Evolutionary conservation across 2,888 invertebrate genomes (phyloP).

Genomic region (Strigamia crassipes): DNA sequence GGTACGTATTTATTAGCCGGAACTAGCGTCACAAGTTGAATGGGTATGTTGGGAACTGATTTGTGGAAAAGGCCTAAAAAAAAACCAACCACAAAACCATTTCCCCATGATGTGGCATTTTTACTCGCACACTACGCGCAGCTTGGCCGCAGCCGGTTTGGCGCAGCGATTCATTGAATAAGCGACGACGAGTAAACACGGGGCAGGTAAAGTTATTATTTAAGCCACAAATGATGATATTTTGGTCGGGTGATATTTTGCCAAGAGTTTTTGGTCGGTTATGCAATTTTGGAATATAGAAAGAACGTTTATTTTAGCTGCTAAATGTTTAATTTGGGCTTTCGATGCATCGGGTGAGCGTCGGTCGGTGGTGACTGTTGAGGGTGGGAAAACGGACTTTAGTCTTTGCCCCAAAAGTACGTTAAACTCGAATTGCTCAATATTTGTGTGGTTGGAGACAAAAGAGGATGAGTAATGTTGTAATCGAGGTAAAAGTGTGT

Average conservation of each 20-base stretch:
- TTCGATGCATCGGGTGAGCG: not conserved
- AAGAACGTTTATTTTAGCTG: not conserved
- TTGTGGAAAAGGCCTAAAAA: conserved; percentile 13
- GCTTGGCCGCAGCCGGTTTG: not conserved
- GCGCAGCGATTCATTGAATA: not conserved
- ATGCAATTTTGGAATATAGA: not conserved
- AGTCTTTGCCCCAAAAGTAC: not conserved
- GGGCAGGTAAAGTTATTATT: not conserved
- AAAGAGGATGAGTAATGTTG: not conserved
- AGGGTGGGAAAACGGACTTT: not conserved
- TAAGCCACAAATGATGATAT: not conserved
- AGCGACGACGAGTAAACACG: not conserved
- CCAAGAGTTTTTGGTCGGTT: not conserved
- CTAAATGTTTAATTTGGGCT: not conserved
- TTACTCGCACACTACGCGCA: not conserved
- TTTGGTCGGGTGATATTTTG: conserved; percentile 2
- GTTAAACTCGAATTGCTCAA: not conserved
- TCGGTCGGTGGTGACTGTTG: not conserved
- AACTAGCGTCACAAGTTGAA: not conserved
- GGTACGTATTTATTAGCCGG: conserved; percentile 9
- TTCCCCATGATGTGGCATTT: conserved; percentile 13
- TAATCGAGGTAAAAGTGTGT: not conserved
- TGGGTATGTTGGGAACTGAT: not conserved
- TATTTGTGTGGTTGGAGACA: not conserved
- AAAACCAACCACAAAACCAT: not conserved